Evolutionary conservation across 1,140 invertebrate genomes (phyloP), one percentile per base, ranked within the genome.

Genomic region (Zaprionus taronus): DNA sequence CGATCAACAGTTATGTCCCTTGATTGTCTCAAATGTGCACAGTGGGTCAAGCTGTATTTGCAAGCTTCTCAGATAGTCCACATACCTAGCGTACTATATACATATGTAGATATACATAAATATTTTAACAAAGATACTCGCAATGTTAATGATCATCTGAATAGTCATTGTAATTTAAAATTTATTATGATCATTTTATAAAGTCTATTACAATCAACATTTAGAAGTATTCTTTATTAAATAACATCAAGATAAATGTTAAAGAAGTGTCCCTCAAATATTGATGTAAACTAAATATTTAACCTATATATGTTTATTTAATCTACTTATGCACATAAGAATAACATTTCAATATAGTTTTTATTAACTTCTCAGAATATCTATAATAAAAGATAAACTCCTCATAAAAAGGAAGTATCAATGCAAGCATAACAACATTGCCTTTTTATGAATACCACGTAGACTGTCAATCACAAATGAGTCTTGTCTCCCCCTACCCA

Each of bases 1-100:
- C 69, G 74, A 77, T 77, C 68, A 65, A 76, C 68, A 71, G 53
- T 61, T 58, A 75, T 47, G 58, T 66, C 12, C 67, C 57, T 28
- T 69, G 56, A 69, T 62, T 61, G 67, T 31, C 22, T 38, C 24
- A 58, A 58, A 53, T 55, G 36, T 51, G 34, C 63, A 73, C 71
- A 66, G 69, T 65, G 60, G 68, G 11, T 41, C 51, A 38, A 60
- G 36, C 12, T 41, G 7, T 56, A 38, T 38, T 55, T 55, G 51
- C 51, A 17, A n/a, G 6, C 31, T 31, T 0, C 26, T 1, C 5
- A 4, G 7, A 34, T 34, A 34, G 7, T 7, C 6, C 31, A 34
- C 22, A 1, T 20, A 20, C 20, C 20, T 20, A 20, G 1, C 22
- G 22, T 11, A 3, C 7, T 31, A 31, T 9, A 31, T 31, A 9